phyloP scores from a whole-genome alignment of 2,888 invertebrate species.

The Napeogenes sylphis region DNA sequence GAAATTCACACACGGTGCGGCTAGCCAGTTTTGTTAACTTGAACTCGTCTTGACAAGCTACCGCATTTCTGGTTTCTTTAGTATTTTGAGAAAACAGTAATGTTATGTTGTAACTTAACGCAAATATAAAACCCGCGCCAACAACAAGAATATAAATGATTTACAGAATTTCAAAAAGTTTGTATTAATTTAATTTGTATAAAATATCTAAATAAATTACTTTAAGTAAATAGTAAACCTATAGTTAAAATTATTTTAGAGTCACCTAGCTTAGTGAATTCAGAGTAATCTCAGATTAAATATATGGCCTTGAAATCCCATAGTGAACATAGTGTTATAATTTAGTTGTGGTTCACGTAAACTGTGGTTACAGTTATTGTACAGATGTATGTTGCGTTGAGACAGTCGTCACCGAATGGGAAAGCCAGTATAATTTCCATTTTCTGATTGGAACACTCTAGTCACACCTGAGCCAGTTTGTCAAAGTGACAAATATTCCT shows the following conservation, averaged over 20 bases:
- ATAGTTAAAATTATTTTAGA: no score
- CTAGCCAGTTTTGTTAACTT: neutral
- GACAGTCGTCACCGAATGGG: constrained; percentile 23
- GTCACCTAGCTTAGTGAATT: neutral
- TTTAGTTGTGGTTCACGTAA: neutral
- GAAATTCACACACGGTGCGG: no score
- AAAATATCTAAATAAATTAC: no score
- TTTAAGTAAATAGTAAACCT: no score
- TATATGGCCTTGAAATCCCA: neutral
- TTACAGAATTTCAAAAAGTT: no score
- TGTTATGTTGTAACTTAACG: neutral
- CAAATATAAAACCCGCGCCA: constrained; percentile 1
- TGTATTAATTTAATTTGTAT: no score
- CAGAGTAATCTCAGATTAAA: neutral
- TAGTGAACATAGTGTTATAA: neutral
- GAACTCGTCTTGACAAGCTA: neutral
- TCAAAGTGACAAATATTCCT: constrained; percentile 41
- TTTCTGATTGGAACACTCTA: constrained; percentile 49
- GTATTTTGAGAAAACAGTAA: constrained; percentile 34
- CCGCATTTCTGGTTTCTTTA: constrained; percentile 37
- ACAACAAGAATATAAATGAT: neutral
- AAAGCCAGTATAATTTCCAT: constrained; percentile 50
- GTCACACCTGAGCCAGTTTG: constrained; percentile 50
- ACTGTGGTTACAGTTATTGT: constrained; percentile 18
- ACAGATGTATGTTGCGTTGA: constrained; percentile 23